Evolutionary conservation across 2,888 invertebrate genomes (phyloP), one percentile per base, ranked within the genome.

Genomic region (Poecilus cupreus): DNA sequence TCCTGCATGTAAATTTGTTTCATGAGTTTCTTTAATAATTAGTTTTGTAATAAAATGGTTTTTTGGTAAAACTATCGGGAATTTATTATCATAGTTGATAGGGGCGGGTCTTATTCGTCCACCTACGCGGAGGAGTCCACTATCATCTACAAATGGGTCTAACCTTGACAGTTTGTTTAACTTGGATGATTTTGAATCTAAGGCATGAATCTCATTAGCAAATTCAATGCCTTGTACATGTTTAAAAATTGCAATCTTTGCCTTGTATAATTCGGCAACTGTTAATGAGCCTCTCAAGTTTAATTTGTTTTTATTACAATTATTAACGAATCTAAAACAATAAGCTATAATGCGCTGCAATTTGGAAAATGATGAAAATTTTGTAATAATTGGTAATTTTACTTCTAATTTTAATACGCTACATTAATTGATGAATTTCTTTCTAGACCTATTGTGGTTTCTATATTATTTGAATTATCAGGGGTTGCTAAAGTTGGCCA

Each of bases 1-100:
- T 85, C 3, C 87, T 80, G 8, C 85, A 76, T 4, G 85, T 84
- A 18, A 86, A 78, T 0, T 85, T 83, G 4, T 83, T 82, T 16
- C 72, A 32, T 51, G 85, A 85, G 0, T 20, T 32, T 16, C 77
- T 51, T 20, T 11, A 13, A 72, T 51, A 72, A 74, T 54, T 22
- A 39, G 16, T 37, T 32, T n/a, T n/a, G n/a, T n/a, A n/a, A n/a
- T n/a, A n/a, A n/a, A n/a, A n/a, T n/a, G n/a, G n/a, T n/a, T n/a
- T 70, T 39, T 37, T 39, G 49, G 13, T 16, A 49, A 49, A 49
- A 49, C 1, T 4, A 64, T 22, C 3, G 24, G 64, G 64, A 64
- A 64, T 64, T 64, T 64, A 22, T 64, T 64, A 64, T 64, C 64
- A 24, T 64, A 64, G 11, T 64, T 20, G 26, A 64, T 10, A 1